Conservation (phyloP, 2,888 invertebrate genomes). For the Helicoverpa assulta region DNA sequence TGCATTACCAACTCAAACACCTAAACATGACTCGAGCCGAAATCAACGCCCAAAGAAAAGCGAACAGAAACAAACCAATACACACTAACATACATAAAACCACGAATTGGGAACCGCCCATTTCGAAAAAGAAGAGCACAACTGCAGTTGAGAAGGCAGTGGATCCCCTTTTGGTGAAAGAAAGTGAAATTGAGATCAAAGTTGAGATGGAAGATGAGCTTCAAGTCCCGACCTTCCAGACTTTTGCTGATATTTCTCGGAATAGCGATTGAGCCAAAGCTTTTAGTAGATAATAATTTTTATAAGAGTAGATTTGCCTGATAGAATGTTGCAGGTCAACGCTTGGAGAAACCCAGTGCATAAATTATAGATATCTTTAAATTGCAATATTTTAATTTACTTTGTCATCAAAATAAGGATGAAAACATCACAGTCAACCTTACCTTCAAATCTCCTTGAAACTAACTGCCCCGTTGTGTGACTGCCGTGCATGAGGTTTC, state of each 20-base stretch:
- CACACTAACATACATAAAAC: conserved; percentile 42
- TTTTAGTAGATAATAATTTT: background rate
- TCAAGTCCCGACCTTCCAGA: conserved; percentile 47
- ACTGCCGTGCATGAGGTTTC: no score
- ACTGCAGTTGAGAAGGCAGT: background rate
- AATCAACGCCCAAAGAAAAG: conserved; percentile 65
- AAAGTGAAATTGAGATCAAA: conserved; percentile 30
- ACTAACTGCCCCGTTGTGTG: no score
- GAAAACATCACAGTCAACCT: no score
- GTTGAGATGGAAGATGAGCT: conserved; percentile 20
- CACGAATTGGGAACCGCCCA: conserved; percentile 43
- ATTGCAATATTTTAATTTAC: no score
- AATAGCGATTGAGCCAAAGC: conserved; percentile 5
- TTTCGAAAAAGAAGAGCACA: background rate
- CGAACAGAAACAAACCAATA: conserved; percentile 46
- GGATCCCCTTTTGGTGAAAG: conserved; percentile 50
- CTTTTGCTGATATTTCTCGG: conserved; percentile 47
- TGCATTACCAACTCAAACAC: conserved; percentile 73
- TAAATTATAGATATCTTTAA: background rate
- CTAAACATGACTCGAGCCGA: conserved; percentile 72
- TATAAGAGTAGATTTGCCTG: background rate
- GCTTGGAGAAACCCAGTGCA: background rate
- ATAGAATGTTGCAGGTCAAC: background rate
- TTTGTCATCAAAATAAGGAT: no score
- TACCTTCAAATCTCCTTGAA: no score